Evolutionary conservation across 1,140 invertebrate genomes (phyloP), one percentile per base, ranked within the genome.

Genomic region (Lepeophtheirus salmonis): DNA sequence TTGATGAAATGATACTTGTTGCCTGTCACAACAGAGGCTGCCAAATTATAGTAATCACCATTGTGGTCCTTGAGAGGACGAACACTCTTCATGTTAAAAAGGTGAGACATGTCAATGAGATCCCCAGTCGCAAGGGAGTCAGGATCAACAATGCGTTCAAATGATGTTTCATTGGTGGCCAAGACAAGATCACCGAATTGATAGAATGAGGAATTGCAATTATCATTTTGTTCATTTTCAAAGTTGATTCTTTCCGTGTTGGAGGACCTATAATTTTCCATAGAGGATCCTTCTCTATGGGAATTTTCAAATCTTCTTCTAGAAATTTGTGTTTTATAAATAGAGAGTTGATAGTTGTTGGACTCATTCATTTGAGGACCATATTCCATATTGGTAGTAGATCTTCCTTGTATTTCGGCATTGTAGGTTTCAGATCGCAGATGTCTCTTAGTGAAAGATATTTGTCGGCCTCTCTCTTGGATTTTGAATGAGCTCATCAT

Each of bases 1-100:
- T 66, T 67, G 10, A 67, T 20, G 20, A 70, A 61, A 50, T 67
- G 66, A 57, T 70, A 70, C 25, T 67, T 66, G 22, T 68, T 54
- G 6, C 65, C 66, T 2, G 65, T 58, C 21, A 69, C 49, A 52
- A 68, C 67, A 57, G 64, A 65, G 13, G 64, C 62, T 1, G 66
- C 67, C n/a, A 69, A 14, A 61, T 69, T 70, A 60, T 68, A 69
- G 13, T 64, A 54, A 20, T 57, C 63, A 10, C 65, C 65, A 41
- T 68, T 64, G 14, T 10, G 1, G 50, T 65, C 52, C 1, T 50
- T 63, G 14, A 66, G 52, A 13, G 67, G 65, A 55, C 71, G 69
- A 23, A 13, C 22, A 53, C 22, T 23, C 16, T n/a, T 41, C 17
- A 53, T 55, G 55, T 50, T 60, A 6, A 50, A 14, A n/a, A 54